A percentile compares a stretch with the other conserved stretches of the same genome.
phyloP scores from a whole-genome alignment of 2,797 vertebrate species.

The Psittacula derbiana region DNA sequence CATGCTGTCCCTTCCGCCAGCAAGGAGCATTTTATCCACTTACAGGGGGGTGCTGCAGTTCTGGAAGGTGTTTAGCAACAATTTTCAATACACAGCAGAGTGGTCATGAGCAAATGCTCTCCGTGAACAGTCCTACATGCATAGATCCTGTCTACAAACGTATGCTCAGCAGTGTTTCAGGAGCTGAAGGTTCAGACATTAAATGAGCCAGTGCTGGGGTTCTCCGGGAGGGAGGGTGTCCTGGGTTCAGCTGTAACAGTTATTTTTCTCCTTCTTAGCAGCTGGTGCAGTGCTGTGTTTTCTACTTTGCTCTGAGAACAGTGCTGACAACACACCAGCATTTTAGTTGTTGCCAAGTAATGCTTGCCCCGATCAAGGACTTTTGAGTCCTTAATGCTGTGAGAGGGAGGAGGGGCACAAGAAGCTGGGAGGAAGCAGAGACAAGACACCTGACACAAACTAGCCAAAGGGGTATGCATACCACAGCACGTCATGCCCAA shows the following conservation, averaged over 20 bases:
- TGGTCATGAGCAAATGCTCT: rapidly evolving
- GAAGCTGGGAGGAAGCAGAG: not conserved
- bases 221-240: not conserved
- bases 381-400: not conserved
- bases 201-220: not conserved
- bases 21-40: not conserved
- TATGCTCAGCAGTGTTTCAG: not conserved
- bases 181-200: not conserved
- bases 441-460: not conserved
- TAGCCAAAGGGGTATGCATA: not conserved
- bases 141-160: not conserved
- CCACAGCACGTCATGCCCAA: not conserved
- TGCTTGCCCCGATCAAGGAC: not conserved
- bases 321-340: not conserved
- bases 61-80: rapidly evolving
- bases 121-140: rapidly evolving
- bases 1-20: not conserved
- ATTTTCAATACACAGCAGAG: not conserved
- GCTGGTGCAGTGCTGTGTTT: not conserved
- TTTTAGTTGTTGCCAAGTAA: not conserved
- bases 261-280: not conserved
- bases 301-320: not conserved
- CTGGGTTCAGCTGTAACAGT: not conserved
- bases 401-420: not conserved
- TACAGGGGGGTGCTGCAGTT: rapidly evolving